Conservation (phyloP, 1,140 invertebrate species). For the Drosophila albomicans region DNA sequence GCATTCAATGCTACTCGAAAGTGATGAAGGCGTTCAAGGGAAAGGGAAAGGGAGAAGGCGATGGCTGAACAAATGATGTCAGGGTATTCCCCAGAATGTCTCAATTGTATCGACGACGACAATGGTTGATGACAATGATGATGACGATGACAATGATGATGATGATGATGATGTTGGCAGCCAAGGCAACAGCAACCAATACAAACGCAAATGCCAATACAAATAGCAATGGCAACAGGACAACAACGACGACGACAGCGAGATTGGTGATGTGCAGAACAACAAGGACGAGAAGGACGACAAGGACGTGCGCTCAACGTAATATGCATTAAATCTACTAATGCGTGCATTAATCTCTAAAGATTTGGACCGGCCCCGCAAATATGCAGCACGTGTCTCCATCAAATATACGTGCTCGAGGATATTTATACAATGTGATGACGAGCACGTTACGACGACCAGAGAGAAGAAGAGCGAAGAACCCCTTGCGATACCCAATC, state of each 20-base stretch:
- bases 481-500: constrained; percentile 11
- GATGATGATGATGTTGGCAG: constrained; percentile 45
- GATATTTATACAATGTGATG: constrained; percentile 84
- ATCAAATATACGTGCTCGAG: constrained; percentile 80
- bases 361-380: constrained; percentile 62
- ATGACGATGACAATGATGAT: constrained; percentile 15
- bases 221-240: constrained; percentile 30
- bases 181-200: constrained; percentile 53
- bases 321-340: constrained; percentile 85
- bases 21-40: not conserved
- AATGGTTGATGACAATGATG: constrained; percentile 15
- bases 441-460: constrained; percentile 55
- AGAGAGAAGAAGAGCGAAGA: constrained; percentile 32
- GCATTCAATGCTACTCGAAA: not conserved
- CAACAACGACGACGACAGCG: not conserved
- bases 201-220: constrained; percentile 24
- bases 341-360: constrained; percentile 84
- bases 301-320: constrained; percentile 50
- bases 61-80: constrained; percentile 40
- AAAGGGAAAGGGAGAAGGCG: not conserved
- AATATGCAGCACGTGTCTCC: constrained; percentile 77
- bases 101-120: constrained; percentile 63
- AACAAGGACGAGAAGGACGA: not conserved
- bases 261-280: no score
- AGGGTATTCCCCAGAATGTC: constrained; percentile 80